A percentile compares a stretch with the other conserved stretches of the same genome.
These are phyloP conservation scores for Pangasius djambal DNA, from an alignment of 2,797 vertebrate species.

Conservation along the genomic window DNA sequence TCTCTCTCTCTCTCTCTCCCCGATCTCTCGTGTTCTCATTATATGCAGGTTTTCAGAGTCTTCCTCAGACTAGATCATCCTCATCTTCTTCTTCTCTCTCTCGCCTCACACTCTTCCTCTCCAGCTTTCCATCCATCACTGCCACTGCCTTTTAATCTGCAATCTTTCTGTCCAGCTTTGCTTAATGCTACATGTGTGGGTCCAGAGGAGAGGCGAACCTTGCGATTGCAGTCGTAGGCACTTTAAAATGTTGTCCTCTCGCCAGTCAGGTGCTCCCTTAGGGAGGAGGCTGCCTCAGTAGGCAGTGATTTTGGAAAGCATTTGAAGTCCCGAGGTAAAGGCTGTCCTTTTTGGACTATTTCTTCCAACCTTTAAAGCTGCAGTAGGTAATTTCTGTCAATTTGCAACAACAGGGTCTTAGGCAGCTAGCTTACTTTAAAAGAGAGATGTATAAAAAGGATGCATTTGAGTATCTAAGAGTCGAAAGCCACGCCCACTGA, in stretches of 20 bases:
- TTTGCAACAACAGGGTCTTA: neutral
- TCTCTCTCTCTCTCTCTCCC: conserved; percentile 65
- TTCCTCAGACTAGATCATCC: conserved; percentile 41
- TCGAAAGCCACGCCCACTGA: neutral
- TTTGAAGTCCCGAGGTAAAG: neutral
- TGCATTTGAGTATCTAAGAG: neutral
- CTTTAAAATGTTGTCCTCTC: neutral
- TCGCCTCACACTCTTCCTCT: conserved; percentile 21
- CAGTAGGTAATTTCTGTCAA: neutral
- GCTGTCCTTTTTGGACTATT: neutral
- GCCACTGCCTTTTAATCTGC: conserved; percentile 43
- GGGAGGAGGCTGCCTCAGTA: neutral
- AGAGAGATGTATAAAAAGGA: neutral
- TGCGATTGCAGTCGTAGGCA: neutral
- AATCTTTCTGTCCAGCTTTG: conserved; percentile 26
- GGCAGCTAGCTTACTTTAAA: neutral
- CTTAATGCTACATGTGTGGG: neutral
- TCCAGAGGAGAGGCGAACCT: neutral
- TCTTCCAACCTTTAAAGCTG: neutral
- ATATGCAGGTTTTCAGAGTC: conserved; percentile 74
- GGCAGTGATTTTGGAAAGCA: neutral
- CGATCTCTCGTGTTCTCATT: conserved; percentile 76
- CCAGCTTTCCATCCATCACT: conserved; percentile 57
- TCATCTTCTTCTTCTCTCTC: neutral
- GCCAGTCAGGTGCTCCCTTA: neutral